Evolutionary conservation across 2,113 vertebrate genomes (phyloP).

Genomic region (Gallinago media): DNA sequence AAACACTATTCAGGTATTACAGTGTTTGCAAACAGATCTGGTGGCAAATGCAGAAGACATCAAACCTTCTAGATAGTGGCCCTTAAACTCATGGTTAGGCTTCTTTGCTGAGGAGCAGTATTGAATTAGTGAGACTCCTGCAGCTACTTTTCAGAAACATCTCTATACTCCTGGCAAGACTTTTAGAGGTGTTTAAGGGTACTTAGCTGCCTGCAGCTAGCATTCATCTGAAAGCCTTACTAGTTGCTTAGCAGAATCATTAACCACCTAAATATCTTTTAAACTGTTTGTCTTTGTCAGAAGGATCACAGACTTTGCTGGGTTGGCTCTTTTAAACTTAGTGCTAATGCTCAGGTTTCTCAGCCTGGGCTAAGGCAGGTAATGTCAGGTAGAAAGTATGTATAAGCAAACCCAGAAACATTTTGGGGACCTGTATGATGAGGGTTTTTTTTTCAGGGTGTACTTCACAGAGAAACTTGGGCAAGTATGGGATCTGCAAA

Average conservation of each 20-base stretch:
- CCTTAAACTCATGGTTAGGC: background rate
- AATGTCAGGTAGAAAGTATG: background rate
- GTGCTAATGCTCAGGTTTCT: background rate
- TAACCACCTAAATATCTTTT: background rate
- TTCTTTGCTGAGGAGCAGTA: background rate
- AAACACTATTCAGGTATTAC: accelerated
- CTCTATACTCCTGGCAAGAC: background rate
- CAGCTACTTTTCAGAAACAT: background rate
- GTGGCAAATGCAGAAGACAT: background rate
- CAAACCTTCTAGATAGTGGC: background rate
- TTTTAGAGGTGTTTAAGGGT: background rate
- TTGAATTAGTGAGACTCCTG: background rate
- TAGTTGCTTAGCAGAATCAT: background rate
- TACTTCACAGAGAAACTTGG: background rate
- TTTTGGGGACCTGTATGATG: background rate
- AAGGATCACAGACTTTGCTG: background rate
- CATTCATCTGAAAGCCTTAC: background rate
- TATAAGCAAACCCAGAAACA: background rate
- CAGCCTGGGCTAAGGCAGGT: background rate
- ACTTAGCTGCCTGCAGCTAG: background rate
- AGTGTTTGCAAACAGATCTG: background rate
- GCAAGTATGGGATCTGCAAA: background rate
- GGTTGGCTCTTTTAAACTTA: background rate
- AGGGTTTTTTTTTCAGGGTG: background rate
- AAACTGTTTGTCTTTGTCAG: background rate